Evolutionary conservation across 2,797 vertebrate species (phyloP).

Genomic region (Agapornis canus): DNA sequence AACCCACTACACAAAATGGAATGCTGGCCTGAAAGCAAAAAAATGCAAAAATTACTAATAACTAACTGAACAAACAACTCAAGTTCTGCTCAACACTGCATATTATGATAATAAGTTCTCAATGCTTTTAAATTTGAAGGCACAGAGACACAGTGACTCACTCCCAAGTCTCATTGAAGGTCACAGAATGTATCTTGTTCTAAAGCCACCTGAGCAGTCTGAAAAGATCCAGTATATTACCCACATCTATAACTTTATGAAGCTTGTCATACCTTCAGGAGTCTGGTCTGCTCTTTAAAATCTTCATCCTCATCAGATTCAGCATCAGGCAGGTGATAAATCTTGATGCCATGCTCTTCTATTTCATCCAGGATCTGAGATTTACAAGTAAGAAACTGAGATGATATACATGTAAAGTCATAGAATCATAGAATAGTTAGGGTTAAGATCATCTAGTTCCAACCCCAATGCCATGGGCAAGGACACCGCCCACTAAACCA

Average conservation of each 20-base stretch:
- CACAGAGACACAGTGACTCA: neutral
- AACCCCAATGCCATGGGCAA: too few relatives aligned
- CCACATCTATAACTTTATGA: neutral
- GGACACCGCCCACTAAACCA: too few relatives aligned
- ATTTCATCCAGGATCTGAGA: constrained; percentile 94
- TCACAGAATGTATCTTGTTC: neutral
- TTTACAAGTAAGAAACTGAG: neutral
- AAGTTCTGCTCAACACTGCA: neutral
- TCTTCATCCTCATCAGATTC: constrained; percentile 98
- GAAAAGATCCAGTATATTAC: neutral
- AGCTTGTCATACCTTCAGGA: constrained; percentile 85
- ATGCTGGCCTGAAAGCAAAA: constrained; percentile 86
- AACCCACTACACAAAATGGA: constrained; percentile 95
- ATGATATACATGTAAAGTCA: neutral
- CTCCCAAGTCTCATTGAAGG: neutral
- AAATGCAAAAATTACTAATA: neutral
- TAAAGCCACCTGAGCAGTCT: neutral
- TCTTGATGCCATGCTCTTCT: constrained; percentile 95
- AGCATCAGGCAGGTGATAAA: constrained; percentile 95
- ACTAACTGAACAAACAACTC: neutral
- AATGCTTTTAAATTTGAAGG: neutral
- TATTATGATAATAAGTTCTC: neutral
- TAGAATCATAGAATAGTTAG: too few relatives aligned
- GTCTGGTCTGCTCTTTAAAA: constrained; percentile 96
- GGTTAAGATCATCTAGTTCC: too few relatives aligned